phyloP scores from a whole-genome alignment of 2,888 invertebrate genomes.

The Bugula neritina region DNA sequence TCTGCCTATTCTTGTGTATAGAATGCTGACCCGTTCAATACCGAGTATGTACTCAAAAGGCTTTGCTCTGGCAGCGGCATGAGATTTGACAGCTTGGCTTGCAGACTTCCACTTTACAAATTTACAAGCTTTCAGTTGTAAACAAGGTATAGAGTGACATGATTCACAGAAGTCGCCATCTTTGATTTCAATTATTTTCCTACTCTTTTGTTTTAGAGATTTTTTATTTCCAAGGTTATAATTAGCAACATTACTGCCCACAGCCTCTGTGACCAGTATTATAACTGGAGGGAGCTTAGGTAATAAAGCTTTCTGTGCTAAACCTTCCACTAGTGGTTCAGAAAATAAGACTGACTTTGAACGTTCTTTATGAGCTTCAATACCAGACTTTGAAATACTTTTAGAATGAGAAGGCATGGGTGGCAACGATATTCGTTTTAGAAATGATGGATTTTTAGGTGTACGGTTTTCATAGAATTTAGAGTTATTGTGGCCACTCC shows the following conservation, averaged over 20 bases:
- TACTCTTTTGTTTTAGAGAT: not conserved
- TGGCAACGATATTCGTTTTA: too few relatives aligned
- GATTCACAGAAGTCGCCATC: not conserved
- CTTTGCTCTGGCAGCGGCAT: not conserved
- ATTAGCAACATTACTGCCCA: not conserved
- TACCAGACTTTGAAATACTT: too few relatives aligned
- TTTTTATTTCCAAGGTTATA: not conserved
- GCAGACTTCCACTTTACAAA: not conserved
- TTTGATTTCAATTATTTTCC: not conserved
- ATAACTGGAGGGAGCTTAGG: not conserved
- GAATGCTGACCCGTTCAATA: not conserved
- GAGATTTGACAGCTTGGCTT: not conserved
- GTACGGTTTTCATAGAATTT: too few relatives aligned
- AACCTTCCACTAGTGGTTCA: not conserved
- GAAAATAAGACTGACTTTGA: not conserved
- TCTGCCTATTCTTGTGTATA: not conserved
- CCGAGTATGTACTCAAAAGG: constrained; percentile 14
- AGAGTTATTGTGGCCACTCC: not conserved
- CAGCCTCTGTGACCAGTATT: not conserved
- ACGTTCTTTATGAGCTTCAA: not conserved
- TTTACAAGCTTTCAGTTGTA: not conserved
- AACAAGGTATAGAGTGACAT: not conserved
- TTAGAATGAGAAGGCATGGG: too few relatives aligned
- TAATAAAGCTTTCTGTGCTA: not conserved
- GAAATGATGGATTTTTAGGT: too few relatives aligned